Conservation (phyloP, 2,888 invertebrate species). For the Stenodera caucasica region DNA sequence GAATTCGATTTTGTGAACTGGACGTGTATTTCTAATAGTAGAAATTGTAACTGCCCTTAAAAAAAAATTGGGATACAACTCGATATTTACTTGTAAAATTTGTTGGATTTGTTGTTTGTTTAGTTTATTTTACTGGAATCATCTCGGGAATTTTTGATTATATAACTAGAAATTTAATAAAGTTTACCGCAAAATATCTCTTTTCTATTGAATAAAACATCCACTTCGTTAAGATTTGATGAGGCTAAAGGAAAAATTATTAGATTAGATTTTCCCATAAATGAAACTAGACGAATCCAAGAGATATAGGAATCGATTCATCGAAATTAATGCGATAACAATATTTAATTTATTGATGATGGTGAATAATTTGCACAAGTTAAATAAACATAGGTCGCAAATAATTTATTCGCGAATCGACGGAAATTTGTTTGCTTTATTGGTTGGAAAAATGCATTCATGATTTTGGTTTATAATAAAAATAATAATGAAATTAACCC, state of each 20-base stretch:
- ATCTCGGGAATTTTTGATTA: no score
- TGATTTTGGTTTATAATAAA: no score
- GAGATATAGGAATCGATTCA: background rate
- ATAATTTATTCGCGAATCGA: background rate
- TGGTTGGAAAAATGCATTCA: no score
- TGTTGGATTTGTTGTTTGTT: no score
- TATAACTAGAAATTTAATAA: background rate
- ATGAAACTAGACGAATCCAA: no score
- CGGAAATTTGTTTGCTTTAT: background rate
- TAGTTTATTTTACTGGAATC: no score
- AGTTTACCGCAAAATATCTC: background rate
- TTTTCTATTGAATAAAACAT: conserved; percentile 4
- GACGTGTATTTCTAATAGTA: background rate
- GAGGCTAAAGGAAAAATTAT: background rate
- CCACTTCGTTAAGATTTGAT: background rate
- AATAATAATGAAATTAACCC: no score
- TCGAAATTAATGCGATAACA: no score
- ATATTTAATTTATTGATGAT: no score
- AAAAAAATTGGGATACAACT: no score
- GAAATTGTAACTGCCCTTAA: no score
- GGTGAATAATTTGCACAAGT: background rate
- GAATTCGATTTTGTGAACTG: background rate
- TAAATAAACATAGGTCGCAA: background rate
- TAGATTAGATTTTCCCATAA: background rate
- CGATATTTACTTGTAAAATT: no score